phyloP scores from a whole-genome alignment of 2,797 vertebrate species.

The Eutrigla gurnardus region DNA sequence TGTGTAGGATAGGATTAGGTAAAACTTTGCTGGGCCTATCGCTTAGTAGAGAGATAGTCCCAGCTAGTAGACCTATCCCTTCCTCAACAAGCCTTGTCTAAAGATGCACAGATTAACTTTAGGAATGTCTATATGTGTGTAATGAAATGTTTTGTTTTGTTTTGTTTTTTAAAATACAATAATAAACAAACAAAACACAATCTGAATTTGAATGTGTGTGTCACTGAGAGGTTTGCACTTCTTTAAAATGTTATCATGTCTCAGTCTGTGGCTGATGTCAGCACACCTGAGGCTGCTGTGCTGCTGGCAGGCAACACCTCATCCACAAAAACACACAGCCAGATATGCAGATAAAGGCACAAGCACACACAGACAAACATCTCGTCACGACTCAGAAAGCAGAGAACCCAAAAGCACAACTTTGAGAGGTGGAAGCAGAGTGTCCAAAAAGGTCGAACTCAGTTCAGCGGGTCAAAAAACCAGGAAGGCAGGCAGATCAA shows the following conservation, averaged over 20 bases:
- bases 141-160: too few species aligned
- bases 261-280: conserved; percentile 35
- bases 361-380: neutral
- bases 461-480: too few species aligned
- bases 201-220: neutral
- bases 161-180: too few species aligned
- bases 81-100: neutral
- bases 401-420: too few species aligned
- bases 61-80: neutral
- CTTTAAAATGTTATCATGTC: conserved; percentile 32
- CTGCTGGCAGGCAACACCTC: conserved; percentile 25
- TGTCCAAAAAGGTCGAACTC: too few species aligned
- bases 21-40: neutral
- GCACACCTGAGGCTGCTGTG: conserved; percentile 33
- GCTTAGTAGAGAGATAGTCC: neutral
- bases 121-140: neutral
- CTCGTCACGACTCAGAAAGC: too few species aligned
- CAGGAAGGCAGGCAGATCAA: too few species aligned
- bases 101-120: neutral
- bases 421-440: too few species aligned
- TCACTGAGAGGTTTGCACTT: conserved; percentile 3
- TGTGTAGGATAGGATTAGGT: too few species aligned
- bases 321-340: conserved; percentile 6
- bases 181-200: neutral
- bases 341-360: neutral